Evolutionary conservation across 2,888 invertebrate genomes (phyloP).

Genomic region (Gasteruption jaculator): DNA sequence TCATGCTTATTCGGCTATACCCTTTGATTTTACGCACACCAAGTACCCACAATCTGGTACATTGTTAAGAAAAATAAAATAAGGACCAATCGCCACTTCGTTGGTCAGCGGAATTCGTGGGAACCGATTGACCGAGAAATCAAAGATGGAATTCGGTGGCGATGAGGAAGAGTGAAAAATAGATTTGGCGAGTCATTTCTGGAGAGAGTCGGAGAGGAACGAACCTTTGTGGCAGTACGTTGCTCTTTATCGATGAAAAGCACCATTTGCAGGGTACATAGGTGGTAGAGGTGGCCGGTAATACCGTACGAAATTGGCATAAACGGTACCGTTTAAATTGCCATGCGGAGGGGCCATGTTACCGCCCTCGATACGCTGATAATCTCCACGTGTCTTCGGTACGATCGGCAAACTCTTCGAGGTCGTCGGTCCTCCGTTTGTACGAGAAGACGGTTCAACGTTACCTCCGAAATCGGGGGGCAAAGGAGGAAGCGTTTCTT

Average conservation of each 20-base stretch:
- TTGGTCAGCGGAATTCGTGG: too few species aligned
- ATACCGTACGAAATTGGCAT: slow-evolving; percentile 23
- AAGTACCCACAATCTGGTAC: too few species aligned
- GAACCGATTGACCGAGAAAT: too few species aligned
- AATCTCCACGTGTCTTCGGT: slow-evolving; percentile 21
- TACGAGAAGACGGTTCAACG: too few species aligned
- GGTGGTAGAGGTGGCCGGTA: slow-evolving; percentile 29
- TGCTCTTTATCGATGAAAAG: slow-evolving; percentile 28
- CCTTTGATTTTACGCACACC: too few species aligned
- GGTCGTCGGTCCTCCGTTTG: too few species aligned
- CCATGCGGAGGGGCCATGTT: slow-evolving; percentile 18
- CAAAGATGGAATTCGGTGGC: background rate
- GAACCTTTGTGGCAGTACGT: slow-evolving; percentile 28
- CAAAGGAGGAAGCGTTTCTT: slow-evolving; percentile 17
- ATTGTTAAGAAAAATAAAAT: too few species aligned
- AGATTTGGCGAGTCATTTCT: slow-evolving; percentile 23
- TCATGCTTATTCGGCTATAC: too few species aligned
- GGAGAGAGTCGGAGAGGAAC: slow-evolving; percentile 25
- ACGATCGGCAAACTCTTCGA: too few species aligned
- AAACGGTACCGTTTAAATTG: slow-evolving; percentile 26
- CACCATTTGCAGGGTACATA: slow-evolving; percentile 29
- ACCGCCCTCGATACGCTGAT: slow-evolving; percentile 20
- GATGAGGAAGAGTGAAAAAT: slow-evolving; percentile 17
- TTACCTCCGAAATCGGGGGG: too few species aligned
- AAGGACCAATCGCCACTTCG: too few species aligned